Base-by-base conservation (phyloP, 1,140 invertebrate species). In the Drosophila auraria region DNA sequence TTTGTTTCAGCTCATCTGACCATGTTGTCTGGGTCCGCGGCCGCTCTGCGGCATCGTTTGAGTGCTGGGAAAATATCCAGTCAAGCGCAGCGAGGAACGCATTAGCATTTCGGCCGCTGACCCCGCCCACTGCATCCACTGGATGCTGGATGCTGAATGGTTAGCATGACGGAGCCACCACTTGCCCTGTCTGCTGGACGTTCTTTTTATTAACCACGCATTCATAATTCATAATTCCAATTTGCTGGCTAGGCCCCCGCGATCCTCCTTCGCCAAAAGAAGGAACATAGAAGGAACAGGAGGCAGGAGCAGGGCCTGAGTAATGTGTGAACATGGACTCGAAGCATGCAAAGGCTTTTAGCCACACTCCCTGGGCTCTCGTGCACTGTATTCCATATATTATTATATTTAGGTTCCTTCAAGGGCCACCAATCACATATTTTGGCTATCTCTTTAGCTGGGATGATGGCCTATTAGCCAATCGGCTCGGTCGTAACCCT, bases 221-320 rank as follows among this genome's bases (percentile, higher is more conserved):
- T 91, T 90, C 86, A 90, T 90, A 90, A 90, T 90, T 90, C 86
- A 90, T 90, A 90, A 90, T 90, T 90, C 86, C 86, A 90, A 90
- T 90, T 90, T 90, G 87, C 86, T 87, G 79, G 86, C 80, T 75
- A 51, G 50, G 9, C 57, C 44, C 42, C 51, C 60, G 49, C 60
- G 45, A n/a, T 40, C 40, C 51, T 49, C 59, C 42, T 54, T 70
- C 42, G 3, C 54, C 50, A 30, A 69, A 69, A 42, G 65, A 62
- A 20, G 20, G 20, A 23, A 54, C 75, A 62, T 62, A 57, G 74
- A 62, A 78, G 51, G 57, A 45, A 42, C 61, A 63, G 54, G 71
- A 71, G 51, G 27, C 27, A 74, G 71, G 58, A 75, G 27, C 75
- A 56, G 56, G 33, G 33, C n/a, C 69, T 90, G 84, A 89, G 86